Evolutionary conservation across 2,113 vertebrate species (phyloP), one percentile per base, ranked within the genome.

Genomic region (Numida meleagris): DNA sequence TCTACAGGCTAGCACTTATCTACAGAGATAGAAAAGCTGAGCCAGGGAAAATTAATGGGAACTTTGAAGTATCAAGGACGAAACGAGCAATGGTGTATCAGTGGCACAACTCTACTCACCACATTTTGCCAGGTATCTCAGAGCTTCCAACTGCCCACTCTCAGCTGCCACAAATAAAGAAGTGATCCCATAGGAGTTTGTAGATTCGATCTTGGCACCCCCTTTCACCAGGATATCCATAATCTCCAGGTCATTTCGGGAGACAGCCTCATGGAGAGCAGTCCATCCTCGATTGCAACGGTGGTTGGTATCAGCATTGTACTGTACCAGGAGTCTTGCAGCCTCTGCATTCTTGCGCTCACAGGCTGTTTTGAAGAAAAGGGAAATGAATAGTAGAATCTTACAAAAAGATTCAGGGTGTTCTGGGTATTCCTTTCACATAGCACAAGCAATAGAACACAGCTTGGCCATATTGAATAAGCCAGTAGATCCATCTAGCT

Each of bases 121-220:
- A 9, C 97, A 96, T 93, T 98, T 98, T 65, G 98, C 95, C 43
- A 99, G 98, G 93, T 98, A 98, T 55, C 98, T 97, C 75, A 99
- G 76, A 1, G 98, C 93, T 11, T 98, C 98, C 12, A 98, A 5
- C 82, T 98, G 98, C 34, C 99, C 99, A 6, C 98, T 98, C 96
- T 99, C 99, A 67, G 99, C 99, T 0, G 99, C 99, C 15, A 98
- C 98, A 58, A 99, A 99, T 61, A 99, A 92, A 3, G 99, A 98
- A 5, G 98, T 98, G 95, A 99, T 98, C 87, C 99, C 99, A 0
- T 99, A 99, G 59, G 97, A 88, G 4, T 99, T 99, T 91, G 96
- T 95, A 50, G 98, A 88, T 38, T 97, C 98, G 89, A 98, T 97
- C 89, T 99, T 99, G 91, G 99, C 99, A 4, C 98, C 99, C 0